Evolutionary conservation across 2,888 invertebrate genomes (phyloP), one percentile per base, ranked within the genome.

Genomic region (Elegia similella): DNA sequence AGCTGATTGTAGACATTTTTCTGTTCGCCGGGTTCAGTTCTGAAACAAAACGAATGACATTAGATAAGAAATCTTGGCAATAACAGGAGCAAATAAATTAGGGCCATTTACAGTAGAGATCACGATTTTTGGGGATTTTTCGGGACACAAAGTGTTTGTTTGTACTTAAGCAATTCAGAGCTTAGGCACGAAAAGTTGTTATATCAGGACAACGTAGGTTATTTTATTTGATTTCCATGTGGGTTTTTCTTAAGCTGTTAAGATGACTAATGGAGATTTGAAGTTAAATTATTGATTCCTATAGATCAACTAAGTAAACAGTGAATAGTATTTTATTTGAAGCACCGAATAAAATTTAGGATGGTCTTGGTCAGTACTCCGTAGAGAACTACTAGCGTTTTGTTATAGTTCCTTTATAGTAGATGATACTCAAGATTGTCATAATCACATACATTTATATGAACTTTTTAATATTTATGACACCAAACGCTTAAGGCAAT

Each of bases 11-110:
- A 66, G 69, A 63, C 82, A 84, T 83, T 63, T 73, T 80, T 64
- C 61, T 66, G 59, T 62, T 62, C 64, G 56, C 58, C 56, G 48
- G 38, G 46, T 54, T 46, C 61, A 62, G 72, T 50, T 66, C 84
- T 85, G 85, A 60, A 85, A 85, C 79, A 82, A 85, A n/a, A 67
- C 23, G 58, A 64, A 63, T 32, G 6, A 6, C 0, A 44, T 44
- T 34, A 32, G 15, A 23, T 38, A 0, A 7, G 1, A 16, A 17
- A 52, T 10, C 23, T 23, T 23, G 23, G 23, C 23, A 23, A 23
- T 23, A 23, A 23, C 5, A 29, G 23, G n/a, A 13, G 17, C 12
- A 42, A 43, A 30, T 43, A 30, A 43, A 44, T 54, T 13, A 12
- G 15, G 29, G 6, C 12, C 15, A 43, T 43, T 43, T 15, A 13